Evolutionary conservation across 1,140 invertebrate genomes (phyloP), one percentile per base, ranked within the genome.

Genomic region (Lutraria rhynchaena): DNA sequence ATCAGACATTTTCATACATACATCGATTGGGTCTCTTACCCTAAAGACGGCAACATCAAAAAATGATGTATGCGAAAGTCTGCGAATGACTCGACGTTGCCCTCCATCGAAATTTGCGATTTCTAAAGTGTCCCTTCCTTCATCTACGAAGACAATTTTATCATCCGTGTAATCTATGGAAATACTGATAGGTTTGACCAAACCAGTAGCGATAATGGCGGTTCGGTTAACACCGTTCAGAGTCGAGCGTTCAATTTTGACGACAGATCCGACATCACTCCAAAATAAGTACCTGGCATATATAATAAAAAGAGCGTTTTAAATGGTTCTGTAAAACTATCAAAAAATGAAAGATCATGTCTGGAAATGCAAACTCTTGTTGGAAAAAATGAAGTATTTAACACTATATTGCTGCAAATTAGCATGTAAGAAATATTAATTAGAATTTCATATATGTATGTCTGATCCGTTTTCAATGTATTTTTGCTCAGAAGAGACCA

Each of bases 241-340:
- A 19, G 49, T 31, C 19, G 75, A 61, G 15, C 61, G 46, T n/a
- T 67, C 75, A 57, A 78, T 78, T 33, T 78, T 78, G 2, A 24
- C 17, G 11, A 29, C 29, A 4, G 29, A 41, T 19, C 75, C 75
- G 41, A 57, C 37, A 29, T 78, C 75, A 29, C 61, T 69, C 75
- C 60, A 78, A 35, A 78, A 78, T 19, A 78, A 53, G n/a, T 67
- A 57, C 15, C 75, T 78, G 33, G 17, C 53, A 55, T 15, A 37
- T 29, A 71, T n/a, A 53, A 33, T 13, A 69, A 29, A 24, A 7
- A 24, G 57, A 2, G 3, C 27, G 2, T 15, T n/a, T 29, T 22
- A 3, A 60, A 15, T 4, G 0, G 19, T 7, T 11, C 44, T 11
- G 19, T 49, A 49, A 49, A 49, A 49, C 44, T 49, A 49, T 11